Conservation (phyloP, 2,797 vertebrate species). For the Coregonus ussuriensis region DNA sequence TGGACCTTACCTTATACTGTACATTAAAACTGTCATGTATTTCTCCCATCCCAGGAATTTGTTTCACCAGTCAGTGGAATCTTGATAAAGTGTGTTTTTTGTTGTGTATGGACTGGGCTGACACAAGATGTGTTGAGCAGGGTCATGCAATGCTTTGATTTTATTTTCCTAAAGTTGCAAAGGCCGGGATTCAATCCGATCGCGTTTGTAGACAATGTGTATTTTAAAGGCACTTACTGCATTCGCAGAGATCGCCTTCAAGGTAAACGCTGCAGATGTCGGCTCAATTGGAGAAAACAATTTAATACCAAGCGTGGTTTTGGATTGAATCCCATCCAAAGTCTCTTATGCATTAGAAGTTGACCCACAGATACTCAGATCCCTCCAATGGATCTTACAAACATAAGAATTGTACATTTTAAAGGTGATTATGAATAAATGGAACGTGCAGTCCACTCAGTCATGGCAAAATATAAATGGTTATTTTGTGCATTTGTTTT, state of each 20-base stretch:
- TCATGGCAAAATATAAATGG: conserved; percentile 9
- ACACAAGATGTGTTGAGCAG: not conserved
- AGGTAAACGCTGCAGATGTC: not conserved
- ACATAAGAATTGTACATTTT: not conserved
- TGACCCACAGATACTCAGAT: not conserved
- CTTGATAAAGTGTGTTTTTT: not conserved
- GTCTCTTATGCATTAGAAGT: not conserved
- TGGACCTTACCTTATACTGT: not conserved
- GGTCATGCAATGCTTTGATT: conserved; percentile 1
- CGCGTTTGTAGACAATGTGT: not conserved
- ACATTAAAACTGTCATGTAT: not conserved
- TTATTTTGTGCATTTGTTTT: conserved; percentile 63
- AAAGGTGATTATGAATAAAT: not conserved
- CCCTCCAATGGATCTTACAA: not conserved
- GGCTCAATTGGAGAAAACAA: not conserved
- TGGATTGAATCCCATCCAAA: not conserved
- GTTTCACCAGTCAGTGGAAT: not conserved
- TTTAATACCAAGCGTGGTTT: not conserved
- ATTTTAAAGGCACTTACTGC: not conserved
- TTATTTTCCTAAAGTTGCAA: not conserved
- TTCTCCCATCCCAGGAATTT: not conserved
- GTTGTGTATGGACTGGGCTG: not conserved
- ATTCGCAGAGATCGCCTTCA: not conserved
- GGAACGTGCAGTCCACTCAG: not conserved
- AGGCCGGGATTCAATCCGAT: not conserved